phyloP scores from a whole-genome alignment of 1,140 invertebrate genomes.

The Leptestheria dahalacensis region DNA sequence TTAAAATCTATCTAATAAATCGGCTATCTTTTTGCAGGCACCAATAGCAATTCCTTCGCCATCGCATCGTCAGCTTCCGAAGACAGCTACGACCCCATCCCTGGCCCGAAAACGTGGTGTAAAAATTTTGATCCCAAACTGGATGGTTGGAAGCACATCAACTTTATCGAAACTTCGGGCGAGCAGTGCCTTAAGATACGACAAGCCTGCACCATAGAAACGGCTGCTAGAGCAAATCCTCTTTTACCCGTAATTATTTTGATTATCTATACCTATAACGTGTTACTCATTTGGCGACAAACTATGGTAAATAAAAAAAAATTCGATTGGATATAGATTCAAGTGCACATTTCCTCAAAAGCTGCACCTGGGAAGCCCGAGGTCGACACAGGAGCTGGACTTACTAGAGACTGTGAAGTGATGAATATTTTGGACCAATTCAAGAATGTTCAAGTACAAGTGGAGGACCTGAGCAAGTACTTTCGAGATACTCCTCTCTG shows the following conservation, averaged over 20 bases:
- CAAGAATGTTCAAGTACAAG: conserved; percentile 39
- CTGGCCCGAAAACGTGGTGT: neutral
- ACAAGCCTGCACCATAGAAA: conserved; percentile 50
- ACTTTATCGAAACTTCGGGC: neutral
- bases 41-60: too few species aligned
- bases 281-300: neutral
- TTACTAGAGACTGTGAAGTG: neutral
- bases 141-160: neutral
- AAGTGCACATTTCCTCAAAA: conserved; percentile 32
- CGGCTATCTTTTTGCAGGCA: too few species aligned
- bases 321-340: conserved; percentile 31
- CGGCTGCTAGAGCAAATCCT: conserved; percentile 43
- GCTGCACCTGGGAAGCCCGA: conserved; percentile 25
- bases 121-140: neutral
- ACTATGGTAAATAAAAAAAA: too few species aligned
- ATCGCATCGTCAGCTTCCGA: too few species aligned
- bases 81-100: too few species aligned
- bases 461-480: conserved; percentile 39
- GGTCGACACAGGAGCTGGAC: conserved; percentile 8
- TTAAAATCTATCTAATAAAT: too few species aligned
- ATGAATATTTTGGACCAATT: conserved; percentile 33
- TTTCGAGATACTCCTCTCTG: conserved; percentile 42
- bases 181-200: conserved; percentile 21
- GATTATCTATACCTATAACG: too few species aligned
- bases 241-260: conserved; percentile 18